Conservation (phyloP, 2,113 vertebrate genomes). For the Conger conger region DNA sequence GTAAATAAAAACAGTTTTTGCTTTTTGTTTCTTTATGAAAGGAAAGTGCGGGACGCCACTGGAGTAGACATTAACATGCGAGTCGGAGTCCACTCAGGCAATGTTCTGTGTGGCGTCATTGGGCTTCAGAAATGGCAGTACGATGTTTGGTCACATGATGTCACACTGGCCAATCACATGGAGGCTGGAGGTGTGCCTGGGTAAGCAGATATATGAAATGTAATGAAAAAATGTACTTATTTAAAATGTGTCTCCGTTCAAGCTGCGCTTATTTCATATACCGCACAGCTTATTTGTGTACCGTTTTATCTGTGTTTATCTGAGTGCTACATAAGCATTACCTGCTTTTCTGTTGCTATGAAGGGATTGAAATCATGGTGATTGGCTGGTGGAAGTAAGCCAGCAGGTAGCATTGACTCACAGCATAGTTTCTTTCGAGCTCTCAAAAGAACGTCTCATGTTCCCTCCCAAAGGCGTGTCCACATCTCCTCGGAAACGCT, state of each 20-base stretch:
- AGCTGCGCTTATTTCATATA: background rate
- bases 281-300: background rate
- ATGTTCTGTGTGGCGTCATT: conserved; percentile 94
- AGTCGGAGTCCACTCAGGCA: conserved; percentile 94
- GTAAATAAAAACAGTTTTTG: background rate
- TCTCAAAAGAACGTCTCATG: background rate
- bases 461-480: conserved; percentile 79
- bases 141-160: conserved; percentile 98
- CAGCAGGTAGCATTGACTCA: background rate
- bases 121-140: conserved; percentile 98
- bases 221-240: background rate
- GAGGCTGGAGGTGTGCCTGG: conserved; percentile 96
- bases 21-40: conserved; percentile 48
- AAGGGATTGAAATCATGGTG: background rate
- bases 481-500: conserved; percentile 95
- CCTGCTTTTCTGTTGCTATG: background rate
- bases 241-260: background rate
- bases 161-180: conserved; percentile 97
- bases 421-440: background rate
- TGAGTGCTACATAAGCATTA: background rate
- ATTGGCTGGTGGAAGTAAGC: background rate
- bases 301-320: background rate
- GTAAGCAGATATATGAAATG: conserved; percentile 66
- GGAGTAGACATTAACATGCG: conserved; percentile 98
- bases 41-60: conserved; percentile 93